These are phyloP conservation scores for Leptoteleia sp. DNA, from an alignment of 1,140 invertebrate genomes.

Conservation along the genomic window DNA sequence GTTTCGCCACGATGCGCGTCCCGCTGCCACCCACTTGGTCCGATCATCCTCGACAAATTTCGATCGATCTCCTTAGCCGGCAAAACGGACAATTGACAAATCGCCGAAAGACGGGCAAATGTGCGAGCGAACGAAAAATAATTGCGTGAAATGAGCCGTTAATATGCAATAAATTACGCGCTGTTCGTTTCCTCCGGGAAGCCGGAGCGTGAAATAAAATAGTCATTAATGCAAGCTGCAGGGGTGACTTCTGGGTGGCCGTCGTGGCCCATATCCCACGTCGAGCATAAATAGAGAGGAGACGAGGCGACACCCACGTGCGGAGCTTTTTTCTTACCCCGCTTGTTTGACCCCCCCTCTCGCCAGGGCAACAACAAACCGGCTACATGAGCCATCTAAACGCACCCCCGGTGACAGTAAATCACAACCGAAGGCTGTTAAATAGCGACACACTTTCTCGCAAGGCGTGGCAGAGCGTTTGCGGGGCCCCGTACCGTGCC, in stretches of 20 bases:
- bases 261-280: slow-evolving; percentile 68
- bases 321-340: slow-evolving; percentile 52
- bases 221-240: slow-evolving; percentile 72
- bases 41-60: slow-evolving; percentile 38
- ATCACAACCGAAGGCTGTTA: slow-evolving; percentile 80
- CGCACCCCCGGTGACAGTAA: slow-evolving; percentile 69
- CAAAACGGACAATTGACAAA: slow-evolving; percentile 32
- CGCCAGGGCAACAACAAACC: slow-evolving; percentile 60
- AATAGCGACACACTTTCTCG: slow-evolving; percentile 73
- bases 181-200: slow-evolving; percentile 57
- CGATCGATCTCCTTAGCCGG: slow-evolving; percentile 37
- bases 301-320: slow-evolving; percentile 56
- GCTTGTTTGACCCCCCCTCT: slow-evolving; percentile 40
- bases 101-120: slow-evolving; percentile 33
- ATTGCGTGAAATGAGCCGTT: slow-evolving; percentile 66
- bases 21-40: slow-evolving; percentile 9
- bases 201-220: slow-evolving; percentile 66
- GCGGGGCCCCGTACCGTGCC: too few relatives aligned
- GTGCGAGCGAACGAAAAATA: slow-evolving; percentile 51
- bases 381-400: slow-evolving; percentile 61
- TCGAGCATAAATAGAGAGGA: slow-evolving; percentile 60
- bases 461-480: slow-evolving; percentile 62
- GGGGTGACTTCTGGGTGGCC: slow-evolving; percentile 69
- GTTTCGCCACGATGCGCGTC: slow-evolving; percentile 20
- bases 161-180: slow-evolving; percentile 66